Evolutionary conservation across 2,888 invertebrate species (phyloP), one percentile per base, ranked within the genome.

Genomic region (Nomada fucata): DNA sequence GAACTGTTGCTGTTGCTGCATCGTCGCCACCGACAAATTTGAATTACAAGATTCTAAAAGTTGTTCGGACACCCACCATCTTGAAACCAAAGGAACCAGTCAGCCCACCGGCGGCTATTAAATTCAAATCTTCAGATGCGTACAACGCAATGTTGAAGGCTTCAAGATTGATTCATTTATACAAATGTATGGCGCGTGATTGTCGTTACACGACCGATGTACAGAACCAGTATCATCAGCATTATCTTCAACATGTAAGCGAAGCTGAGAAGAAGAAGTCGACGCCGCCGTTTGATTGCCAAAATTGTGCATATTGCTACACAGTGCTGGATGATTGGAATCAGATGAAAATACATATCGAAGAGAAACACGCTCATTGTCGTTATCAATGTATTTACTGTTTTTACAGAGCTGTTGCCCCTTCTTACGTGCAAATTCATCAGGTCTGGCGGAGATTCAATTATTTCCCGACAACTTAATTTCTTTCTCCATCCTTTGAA

Each of bases 331-430:
- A 57, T 87, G 94, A 89, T 90, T 94, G 78, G 93, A 94, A 76
- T 89, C 94, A 90, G 53, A 91, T 96, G 86, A 94, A 95, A 59
- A 93, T 94, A 70, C 97, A 97, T 90, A 94, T 96, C 18, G 94
- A 95, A 67, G 94, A 95, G 42, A 94, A 94, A 52, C 97, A 97
- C 89, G 95, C 94, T 0, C 93, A 94, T 72, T 96, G 96, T 88
- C 94, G 94, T 44, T 96, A 94, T 88, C 95, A 95, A 47, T 97
- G 97, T 89, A 94, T 94, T 4, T 94, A 95, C 85, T 97, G 97
- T 90, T 95, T 97, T 89, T 97, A 97, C 91, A 94, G 97, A 67
- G 95, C 96, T 0, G 93, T 95, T 0, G 94, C 95, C 0, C 94
- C 95, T 65, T 95, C 95, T 73, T 95, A 96, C 65, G 96, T 97